Base-by-base conservation (phyloP, 2,888 invertebrate species). In the Lomographa bimaculata region DNA sequence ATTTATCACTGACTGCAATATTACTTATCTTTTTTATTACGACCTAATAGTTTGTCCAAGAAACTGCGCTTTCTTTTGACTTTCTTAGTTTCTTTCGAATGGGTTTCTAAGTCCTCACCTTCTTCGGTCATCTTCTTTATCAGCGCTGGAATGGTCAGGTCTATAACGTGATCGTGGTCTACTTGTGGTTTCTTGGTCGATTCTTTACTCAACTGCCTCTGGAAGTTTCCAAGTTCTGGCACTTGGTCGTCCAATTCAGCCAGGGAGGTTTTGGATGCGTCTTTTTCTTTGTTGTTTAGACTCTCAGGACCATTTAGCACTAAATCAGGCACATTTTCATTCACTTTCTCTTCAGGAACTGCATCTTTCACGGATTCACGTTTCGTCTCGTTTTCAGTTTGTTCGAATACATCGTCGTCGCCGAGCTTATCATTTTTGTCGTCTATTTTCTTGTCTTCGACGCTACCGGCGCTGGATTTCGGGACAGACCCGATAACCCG, bases 11-110 rank as follows among this genome's bases (percentile, higher is more conserved):
- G 64, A 68, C 56, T 58, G 36, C 52, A 55, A 60, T 54, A 52
- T 59, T 70, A 73, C 52, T 73, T 78, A 58, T 76, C 77, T 70
- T 79, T 79, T 50, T 89, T 41, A 35, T 41, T 89, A 48, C 87
- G 79, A 37, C 87, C 86, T 49, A 89, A 64, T 25, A 89, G 72
- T 64, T 89, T 89, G 54, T 89, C 87, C 38, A 89, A 53, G 60
- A 89, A 87, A 72, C 87, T 89, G 46, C 87, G 69, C 79, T 86
- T 89, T 63, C 86, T 71, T 58, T 89, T 89, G 3, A 89, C 79
- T 60, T 87, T 89, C 49, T 77, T 85, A 8, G 64, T 61, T 25
- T 63, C 65, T 39, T 70, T 75, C 37, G 64, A 71, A 38, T 76
- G 67, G 35, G 59, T 74, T 51, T 83, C 83, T 49, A 79, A 55